Conservation (phyloP, 1,140 invertebrate species). For the Pinna nobilis region DNA sequence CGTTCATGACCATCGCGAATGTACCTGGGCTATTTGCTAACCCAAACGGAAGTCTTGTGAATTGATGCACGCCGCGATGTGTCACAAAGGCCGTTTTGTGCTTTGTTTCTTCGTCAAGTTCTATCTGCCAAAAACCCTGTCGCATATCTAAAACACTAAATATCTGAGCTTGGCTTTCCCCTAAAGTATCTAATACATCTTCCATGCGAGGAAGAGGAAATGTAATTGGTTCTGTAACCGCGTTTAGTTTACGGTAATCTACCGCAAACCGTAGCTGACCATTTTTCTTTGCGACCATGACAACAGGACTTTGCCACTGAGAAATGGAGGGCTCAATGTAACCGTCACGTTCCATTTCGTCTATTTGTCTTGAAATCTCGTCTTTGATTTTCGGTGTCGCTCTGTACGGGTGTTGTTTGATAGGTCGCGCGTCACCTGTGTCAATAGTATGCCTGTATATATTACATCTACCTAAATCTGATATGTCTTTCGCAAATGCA, state of each 20-base stretch:
- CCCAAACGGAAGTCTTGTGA: slow-evolving; percentile 33
- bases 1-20: slow-evolving; percentile 15
- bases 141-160: slow-evolving; percentile 32
- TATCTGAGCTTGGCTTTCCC: slow-evolving; percentile 23
- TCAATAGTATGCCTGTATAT: slow-evolving; percentile 28
- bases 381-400: slow-evolving; percentile 1
- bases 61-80: slow-evolving; percentile 38
- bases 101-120: slow-evolving; percentile 18
- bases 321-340: slow-evolving; percentile 41
- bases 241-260: slow-evolving; percentile 48
- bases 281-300: slow-evolving; percentile 46
- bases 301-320: slow-evolving; percentile 34
- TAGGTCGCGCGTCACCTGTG: slow-evolving; percentile 16
- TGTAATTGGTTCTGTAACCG: slow-evolving; percentile 24
- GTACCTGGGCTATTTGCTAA: slow-evolving; percentile 24
- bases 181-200: slow-evolving; percentile 33
- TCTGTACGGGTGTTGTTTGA: slow-evolving; percentile 3
- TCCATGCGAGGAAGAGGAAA: slow-evolving; percentile 37
- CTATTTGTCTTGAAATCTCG: no score
- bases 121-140: slow-evolving; percentile 43
- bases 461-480: slow-evolving; percentile 39
- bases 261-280: slow-evolving; percentile 36
- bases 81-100: slow-evolving; percentile 51
- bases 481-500: slow-evolving; percentile 27
- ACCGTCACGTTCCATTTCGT: neutral